Base-by-base conservation (phyloP, 30 jellyfish, hydroid and myxozoan species). In the Pelagia noctiluca region DNA sequence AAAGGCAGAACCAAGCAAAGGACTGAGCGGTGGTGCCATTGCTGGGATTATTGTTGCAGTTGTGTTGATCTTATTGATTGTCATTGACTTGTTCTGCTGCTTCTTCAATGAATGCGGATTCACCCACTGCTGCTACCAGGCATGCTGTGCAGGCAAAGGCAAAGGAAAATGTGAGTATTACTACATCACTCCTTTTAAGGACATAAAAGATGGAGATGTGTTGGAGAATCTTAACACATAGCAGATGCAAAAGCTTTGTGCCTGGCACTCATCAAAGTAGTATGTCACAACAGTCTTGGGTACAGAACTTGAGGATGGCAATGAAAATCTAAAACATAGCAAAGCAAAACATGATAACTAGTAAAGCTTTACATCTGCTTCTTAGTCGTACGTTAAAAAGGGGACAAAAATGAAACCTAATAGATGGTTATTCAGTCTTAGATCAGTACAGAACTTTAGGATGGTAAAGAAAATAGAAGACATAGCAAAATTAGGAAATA, bases 81-180 rank as follows among this genome's bases (percentile, higher is more conserved):
- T 93, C 28, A 95, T 93, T 31, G 99, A 93, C 80, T 72, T 93
- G 71, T 93, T 87, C 86, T 93, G 99, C 86, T 93, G 99, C 76
- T 93, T 82, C 87, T 93, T 93, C 96, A 93, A 93, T 65, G 86
- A 93, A 21, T 93, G 99, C 54, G 99, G 99, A 5, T 93, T 93
- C 81, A 33, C 99, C 21, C 96, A 87, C 60, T 82, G 97, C 82
- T 93, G 99, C 57, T 87, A 66, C 78, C 95, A 87, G 62, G 47
- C 97, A n/a, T 93, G 90, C 82, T 93, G 99, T 70, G 92, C 97
- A 10, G 83, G 87, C 66, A 87, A 83, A 54, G 89, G 92, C 2
- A 64, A 66, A 46, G 84, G 76, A 7, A 82, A 81, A 68, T 75
- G 85, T 73, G 50, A 73, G 85, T 24, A 22, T 5, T 70, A 21